Evolutionary conservation across 2,797 vertebrate genomes (phyloP).

Genomic region (Leuciscus waleckii): DNA sequence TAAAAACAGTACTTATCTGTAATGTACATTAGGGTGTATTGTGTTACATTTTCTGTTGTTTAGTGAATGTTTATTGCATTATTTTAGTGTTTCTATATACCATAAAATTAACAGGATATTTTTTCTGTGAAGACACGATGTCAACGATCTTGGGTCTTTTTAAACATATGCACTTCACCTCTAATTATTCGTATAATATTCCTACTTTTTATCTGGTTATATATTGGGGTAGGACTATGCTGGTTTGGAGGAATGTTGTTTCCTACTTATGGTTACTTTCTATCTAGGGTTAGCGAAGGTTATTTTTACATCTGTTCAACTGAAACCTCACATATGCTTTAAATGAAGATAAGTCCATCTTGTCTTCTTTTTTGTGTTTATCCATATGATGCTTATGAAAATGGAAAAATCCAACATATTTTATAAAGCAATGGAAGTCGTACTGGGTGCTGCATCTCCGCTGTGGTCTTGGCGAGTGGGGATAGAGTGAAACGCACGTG

Average conservation of each 20-base stretch:
- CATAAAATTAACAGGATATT: not conserved
- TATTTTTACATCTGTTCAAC: conserved; percentile 6
- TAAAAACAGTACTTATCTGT: not conserved
- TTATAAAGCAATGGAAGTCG: no score
- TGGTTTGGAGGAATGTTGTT: conserved; percentile 3
- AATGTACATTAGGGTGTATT: not conserved
- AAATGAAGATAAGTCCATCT: not conserved
- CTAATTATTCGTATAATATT: not conserved
- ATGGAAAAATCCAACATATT: not conserved
- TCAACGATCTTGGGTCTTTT: not conserved
- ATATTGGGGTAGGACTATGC: not conserved
- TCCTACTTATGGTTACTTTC: conserved; percentile 3
- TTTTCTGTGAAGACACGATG: not conserved
- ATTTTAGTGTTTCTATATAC: no score
- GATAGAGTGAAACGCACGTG: conserved; percentile 14
- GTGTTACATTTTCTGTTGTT: not conserved
- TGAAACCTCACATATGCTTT: not conserved
- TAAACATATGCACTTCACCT: no score
- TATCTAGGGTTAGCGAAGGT: not conserved
- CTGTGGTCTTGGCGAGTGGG: not conserved
- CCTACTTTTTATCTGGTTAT: not conserved
- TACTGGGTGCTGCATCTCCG: no score
- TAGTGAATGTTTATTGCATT: no score
- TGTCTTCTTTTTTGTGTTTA: not conserved
- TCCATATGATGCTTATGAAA: not conserved